Conservation (phyloP, 2,113 vertebrate species). For the Indicator indicator region DNA sequence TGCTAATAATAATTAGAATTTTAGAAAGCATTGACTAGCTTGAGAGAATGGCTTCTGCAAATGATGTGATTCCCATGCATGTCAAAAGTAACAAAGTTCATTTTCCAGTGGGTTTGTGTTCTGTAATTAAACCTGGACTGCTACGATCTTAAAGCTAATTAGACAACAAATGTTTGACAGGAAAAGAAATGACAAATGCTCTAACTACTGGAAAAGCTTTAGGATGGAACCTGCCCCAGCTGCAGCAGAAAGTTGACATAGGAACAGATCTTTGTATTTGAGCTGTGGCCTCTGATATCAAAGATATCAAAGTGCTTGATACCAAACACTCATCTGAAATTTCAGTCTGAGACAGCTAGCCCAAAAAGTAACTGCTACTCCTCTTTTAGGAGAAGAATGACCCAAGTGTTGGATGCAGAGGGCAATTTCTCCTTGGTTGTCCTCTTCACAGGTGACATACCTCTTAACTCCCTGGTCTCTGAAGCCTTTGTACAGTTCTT, state of each 20-base stretch:
- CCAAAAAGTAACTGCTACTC: background rate
- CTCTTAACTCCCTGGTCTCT: slow-evolving; percentile 85
- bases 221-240: background rate
- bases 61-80: background rate
- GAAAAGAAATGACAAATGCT: background rate
- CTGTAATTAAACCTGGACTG: background rate
- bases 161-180: background rate
- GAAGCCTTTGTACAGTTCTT: slow-evolving; percentile 96
- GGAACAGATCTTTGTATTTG: background rate
- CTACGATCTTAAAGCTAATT: background rate
- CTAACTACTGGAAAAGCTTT: background rate
- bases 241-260: background rate
- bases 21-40: background rate
- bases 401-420: background rate
- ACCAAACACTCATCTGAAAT: background rate
- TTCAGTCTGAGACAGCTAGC: background rate
- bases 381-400: background rate
- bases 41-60: background rate
- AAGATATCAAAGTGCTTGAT: background rate
- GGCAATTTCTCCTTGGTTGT: background rate
- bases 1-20: background rate
- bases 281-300: background rate
- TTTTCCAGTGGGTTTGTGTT: background rate
- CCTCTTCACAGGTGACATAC: slow-evolving; percentile 50
- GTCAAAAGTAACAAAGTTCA: background rate